Conservation (phyloP, 2,888 invertebrate genomes). For the Eucriotettix oculatus region DNA sequence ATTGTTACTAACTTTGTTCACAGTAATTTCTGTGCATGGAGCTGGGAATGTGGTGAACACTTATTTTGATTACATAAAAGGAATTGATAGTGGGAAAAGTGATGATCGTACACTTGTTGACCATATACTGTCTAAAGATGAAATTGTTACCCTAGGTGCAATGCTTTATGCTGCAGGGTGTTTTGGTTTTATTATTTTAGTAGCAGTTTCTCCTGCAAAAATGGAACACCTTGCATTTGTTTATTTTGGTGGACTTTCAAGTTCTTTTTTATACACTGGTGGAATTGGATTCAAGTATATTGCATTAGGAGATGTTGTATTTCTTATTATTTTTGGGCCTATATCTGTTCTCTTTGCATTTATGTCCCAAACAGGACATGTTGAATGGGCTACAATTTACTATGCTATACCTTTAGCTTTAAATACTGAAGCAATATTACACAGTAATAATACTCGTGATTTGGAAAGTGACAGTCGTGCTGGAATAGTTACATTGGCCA, state of each 20-base stretch:
- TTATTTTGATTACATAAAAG: constrained; percentile 87
- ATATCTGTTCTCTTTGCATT: constrained; percentile 87
- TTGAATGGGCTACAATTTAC: constrained; percentile 81
- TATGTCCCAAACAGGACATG: constrained; percentile 77
- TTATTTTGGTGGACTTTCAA: constrained; percentile 88
- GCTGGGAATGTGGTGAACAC: constrained; percentile 95
- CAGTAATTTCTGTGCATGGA: constrained; percentile 82
- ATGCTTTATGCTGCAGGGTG: constrained; percentile 77
- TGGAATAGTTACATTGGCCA: constrained; percentile 89
- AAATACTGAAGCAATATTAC: constrained; percentile 88
- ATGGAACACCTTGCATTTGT: constrained; percentile 90
- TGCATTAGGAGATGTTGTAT: constrained; percentile 81
- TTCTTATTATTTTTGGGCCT: constrained; percentile 86
- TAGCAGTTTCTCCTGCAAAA: constrained; percentile 69
- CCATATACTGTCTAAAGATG: constrained; percentile 64
- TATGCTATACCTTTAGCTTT: constrained; percentile 87
- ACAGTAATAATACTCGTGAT: constrained; percentile 89
- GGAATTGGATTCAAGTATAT: constrained; percentile 92
- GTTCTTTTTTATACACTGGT: constrained; percentile 91
- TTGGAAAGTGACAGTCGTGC: constrained; percentile 73
- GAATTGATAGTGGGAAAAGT: constrained; percentile 81
- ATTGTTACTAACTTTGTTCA: constrained; percentile 65
- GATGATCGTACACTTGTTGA: constrained; percentile 93
- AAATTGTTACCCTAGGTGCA: constrained; percentile 78
- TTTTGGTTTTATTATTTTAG: constrained; percentile 59